These are phyloP conservation scores for Drosophila fuyamai DNA, from an alignment of 1,140 invertebrate species.

Conservation along the genomic window DNA sequence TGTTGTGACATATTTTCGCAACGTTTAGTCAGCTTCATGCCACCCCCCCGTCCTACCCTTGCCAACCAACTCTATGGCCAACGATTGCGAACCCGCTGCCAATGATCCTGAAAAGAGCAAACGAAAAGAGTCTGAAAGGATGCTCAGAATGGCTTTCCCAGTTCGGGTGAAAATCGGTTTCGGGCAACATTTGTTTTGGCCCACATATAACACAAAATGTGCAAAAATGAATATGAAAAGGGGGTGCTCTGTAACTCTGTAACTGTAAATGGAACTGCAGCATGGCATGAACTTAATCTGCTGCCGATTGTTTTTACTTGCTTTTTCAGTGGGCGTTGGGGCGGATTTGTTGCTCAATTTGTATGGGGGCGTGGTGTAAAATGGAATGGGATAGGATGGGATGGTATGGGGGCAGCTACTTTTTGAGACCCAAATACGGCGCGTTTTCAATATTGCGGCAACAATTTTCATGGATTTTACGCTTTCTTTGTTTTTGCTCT, in stretches of 20 bases:
- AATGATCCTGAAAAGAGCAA: constrained; percentile 79
- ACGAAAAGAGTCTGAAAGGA: constrained; percentile 70
- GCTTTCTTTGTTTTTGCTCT: constrained; percentile 37
- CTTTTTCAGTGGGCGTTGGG: constrained; percentile 13
- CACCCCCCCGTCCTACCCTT: neutral
- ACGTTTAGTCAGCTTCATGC: constrained; percentile 37
- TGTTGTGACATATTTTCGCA: constrained; percentile 82
- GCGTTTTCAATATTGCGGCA: constrained; percentile 80
- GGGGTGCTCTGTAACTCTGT: constrained; percentile 58
- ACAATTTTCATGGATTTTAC: constrained; percentile 76
- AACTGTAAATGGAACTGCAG: constrained; percentile 78
- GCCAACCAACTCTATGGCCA: neutral
- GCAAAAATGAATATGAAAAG: constrained; percentile 74
- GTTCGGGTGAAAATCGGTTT: constrained; percentile 68
- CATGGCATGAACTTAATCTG: constrained; percentile 82
- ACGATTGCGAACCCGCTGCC: constrained; percentile 58
- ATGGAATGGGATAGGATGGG: too few relatives aligned
- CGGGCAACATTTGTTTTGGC: constrained; percentile 78
- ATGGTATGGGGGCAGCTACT: constrained; percentile 19
- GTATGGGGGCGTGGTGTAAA: constrained; percentile 13
- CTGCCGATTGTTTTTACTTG: constrained; percentile 69
- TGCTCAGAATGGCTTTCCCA: constrained; percentile 56
- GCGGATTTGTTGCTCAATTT: constrained; percentile 75
- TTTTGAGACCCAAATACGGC: constrained; percentile 68
- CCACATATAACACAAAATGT: constrained; percentile 68